These are phyloP conservation scores for Drosophila bifasciata DNA, from an alignment of 1,140 invertebrate genomes.

Conservation along the genomic window DNA sequence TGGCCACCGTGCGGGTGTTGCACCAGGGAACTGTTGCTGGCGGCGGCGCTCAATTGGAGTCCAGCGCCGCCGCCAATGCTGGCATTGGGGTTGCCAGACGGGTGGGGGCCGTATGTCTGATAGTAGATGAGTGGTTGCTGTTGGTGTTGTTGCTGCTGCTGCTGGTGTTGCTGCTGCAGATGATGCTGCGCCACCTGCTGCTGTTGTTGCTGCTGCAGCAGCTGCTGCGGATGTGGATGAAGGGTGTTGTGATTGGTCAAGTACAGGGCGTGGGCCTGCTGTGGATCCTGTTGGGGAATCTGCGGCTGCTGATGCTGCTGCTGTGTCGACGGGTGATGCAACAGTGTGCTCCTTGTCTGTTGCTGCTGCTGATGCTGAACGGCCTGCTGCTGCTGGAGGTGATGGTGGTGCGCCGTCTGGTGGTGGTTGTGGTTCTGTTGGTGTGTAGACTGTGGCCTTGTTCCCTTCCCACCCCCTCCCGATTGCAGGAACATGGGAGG, in stretches of 20 bases:
- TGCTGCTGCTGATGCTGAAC: slow-evolving; percentile 33
- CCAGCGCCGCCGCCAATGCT: slow-evolving; percentile 62
- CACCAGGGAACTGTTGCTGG: slow-evolving; percentile 53
- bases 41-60: slow-evolving; percentile 67
- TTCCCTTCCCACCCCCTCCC: slow-evolving; percentile 84
- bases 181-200: slow-evolving; percentile 48
- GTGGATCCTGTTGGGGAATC: slow-evolving; percentile 35
- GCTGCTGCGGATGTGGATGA: slow-evolving; percentile 55
- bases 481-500: slow-evolving; percentile 81
- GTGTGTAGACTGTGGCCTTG: slow-evolving; percentile 76
- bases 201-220: slow-evolving; percentile 41
- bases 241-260: slow-evolving; percentile 45
- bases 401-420: slow-evolving; percentile 63
- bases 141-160: slow-evolving; percentile 55
- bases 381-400: slow-evolving; percentile 45
- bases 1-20: slow-evolving; percentile 35
- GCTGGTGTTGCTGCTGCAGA: slow-evolving; percentile 41
- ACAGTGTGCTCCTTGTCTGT: slow-evolving; percentile 5
- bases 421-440: slow-evolving; percentile 72
- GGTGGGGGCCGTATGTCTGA: slow-evolving; percentile 39
- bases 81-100: slow-evolving; percentile 49
- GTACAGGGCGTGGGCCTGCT: slow-evolving; percentile 52
- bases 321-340: slow-evolving; percentile 35
- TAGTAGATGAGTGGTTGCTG: slow-evolving; percentile 54
- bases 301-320: slow-evolving; percentile 28